phyloP scores from a whole-genome alignment of 2,113 vertebrate genomes.

The Circaetus cinerascens region DNA sequence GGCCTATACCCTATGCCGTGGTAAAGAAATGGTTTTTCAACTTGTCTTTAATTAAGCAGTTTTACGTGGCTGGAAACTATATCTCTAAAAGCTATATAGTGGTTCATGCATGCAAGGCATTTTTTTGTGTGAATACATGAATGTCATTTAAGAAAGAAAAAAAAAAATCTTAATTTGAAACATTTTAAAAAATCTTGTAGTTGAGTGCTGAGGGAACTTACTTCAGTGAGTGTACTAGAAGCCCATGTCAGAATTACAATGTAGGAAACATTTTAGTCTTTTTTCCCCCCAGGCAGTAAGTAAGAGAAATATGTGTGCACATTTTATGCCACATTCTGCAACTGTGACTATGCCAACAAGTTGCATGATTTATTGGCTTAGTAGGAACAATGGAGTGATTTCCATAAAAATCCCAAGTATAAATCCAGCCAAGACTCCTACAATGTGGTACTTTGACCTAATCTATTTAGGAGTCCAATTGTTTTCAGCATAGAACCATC shows the following conservation, averaged over 20 bases:
- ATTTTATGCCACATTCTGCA: neutral
- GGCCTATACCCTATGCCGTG: neutral
- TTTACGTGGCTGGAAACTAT: neutral
- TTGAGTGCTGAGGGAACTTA: neutral
- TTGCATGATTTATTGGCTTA: neutral
- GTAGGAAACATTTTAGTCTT: neutral
- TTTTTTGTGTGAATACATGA: neutral
- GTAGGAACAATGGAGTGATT: neutral
- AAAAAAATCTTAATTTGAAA: neutral
- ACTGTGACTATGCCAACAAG: neutral
- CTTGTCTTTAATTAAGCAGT: neutral
- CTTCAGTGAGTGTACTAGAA: neutral
- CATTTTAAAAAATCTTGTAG: neutral
- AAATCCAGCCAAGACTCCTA: neutral
- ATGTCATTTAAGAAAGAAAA: neutral
- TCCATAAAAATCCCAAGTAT: neutral
- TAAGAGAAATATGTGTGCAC: neutral
- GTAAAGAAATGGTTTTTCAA: neutral
- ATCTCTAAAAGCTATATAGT: neutral
- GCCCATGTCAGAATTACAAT: neutral
- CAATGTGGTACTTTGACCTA: neutral
- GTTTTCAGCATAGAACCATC: neutral
- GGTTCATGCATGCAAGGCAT: neutral
- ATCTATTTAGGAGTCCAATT: neutral
- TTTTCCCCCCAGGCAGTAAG: rapidly evolving